A percentile compares a stretch with the other conserved stretches of the same genome.
Conservation (phyloP, 2,888 invertebrate genomes). For the Drosophila merina region DNA sequence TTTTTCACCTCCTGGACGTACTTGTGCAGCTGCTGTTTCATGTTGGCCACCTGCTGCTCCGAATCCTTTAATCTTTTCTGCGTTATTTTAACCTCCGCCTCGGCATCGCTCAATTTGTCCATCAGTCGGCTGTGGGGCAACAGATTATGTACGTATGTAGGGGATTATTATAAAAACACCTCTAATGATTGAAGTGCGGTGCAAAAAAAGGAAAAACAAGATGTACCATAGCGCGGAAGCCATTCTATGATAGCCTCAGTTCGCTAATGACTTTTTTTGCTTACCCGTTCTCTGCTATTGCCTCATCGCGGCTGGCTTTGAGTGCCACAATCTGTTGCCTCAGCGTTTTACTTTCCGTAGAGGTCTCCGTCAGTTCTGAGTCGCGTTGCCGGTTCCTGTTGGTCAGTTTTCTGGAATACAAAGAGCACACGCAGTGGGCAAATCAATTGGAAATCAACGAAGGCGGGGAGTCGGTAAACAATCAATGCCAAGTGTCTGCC, state of each 20-base stretch:
- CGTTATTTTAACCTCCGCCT: slow-evolving; percentile 86
- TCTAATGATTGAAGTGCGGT: slow-evolving; percentile 33
- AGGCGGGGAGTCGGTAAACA: slow-evolving; percentile 7
- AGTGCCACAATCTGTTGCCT: slow-evolving; percentile 81
- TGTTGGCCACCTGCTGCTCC: slow-evolving; percentile 88
- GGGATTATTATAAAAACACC: slow-evolving; percentile 35
- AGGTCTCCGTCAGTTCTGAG: slow-evolving; percentile 80
- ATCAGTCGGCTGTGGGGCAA: slow-evolving; percentile 86
- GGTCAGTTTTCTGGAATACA: slow-evolving; percentile 70
- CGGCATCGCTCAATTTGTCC: slow-evolving; percentile 88
- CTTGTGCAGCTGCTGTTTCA: slow-evolving; percentile 91
- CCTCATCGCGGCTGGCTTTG: slow-evolving; percentile 81
- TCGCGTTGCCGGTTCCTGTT: slow-evolving; percentile 77
- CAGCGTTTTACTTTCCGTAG: slow-evolving; percentile 81
- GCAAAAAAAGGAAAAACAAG: slow-evolving; percentile 5
- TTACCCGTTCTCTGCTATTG: slow-evolving; percentile 83
- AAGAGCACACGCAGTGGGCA: background rate
- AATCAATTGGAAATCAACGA: slow-evolving; percentile 21
- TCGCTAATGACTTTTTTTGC: slow-evolving; percentile 48
- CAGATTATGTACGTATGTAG: background rate
- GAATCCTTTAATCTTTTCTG: slow-evolving; percentile 89
- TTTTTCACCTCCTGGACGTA: slow-evolving; percentile 92
- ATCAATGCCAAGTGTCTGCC: slow-evolving; percentile 19
- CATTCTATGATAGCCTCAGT: slow-evolving; percentile 37
- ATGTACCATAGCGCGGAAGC: slow-evolving; percentile 38